Evolutionary conservation across 2,888 invertebrate species (phyloP).

Genomic region (Chamaedrilus cognettii): DNA sequence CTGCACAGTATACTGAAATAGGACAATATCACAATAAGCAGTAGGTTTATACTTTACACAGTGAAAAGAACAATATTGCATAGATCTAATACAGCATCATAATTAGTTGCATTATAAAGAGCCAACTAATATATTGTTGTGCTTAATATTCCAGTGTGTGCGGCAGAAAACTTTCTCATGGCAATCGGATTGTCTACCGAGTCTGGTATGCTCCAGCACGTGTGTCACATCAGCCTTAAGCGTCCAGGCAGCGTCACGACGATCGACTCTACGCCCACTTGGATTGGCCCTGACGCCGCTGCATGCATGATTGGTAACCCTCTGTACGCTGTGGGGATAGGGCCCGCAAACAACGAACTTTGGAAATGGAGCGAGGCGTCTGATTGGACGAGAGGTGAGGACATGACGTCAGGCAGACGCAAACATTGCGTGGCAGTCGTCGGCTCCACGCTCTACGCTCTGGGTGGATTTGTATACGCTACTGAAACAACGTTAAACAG

Average conservation of each 20-base stretch:
- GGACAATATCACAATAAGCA: too few species aligned
- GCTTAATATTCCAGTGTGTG: too few species aligned
- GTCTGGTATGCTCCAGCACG: neutral
- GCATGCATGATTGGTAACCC: neutral
- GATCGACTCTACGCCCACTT: neutral
- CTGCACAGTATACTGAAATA: too few species aligned
- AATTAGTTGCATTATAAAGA: too few species aligned
- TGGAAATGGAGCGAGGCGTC: neutral
- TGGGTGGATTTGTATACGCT: neutral
- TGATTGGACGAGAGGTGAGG: neutral
- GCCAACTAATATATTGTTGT: too few species aligned
- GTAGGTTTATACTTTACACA: too few species aligned
- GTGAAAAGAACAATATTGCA: too few species aligned
- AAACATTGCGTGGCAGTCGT: neutral
- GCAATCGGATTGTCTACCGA: neutral
- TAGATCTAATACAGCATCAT: too few species aligned
- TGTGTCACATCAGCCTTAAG: neutral
- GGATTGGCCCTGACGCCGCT: neutral
- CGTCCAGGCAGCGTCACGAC: neutral
- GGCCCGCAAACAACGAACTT: neutral
- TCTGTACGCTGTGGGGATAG: conserved; percentile 1
- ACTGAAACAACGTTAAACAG: neutral
- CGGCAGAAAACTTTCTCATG: neutral
- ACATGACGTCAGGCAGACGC: neutral
- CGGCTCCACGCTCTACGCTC: neutral